Base-by-base conservation (phyloP, 2,113 vertebrate genomes). In the Grantiella picta region DNA sequence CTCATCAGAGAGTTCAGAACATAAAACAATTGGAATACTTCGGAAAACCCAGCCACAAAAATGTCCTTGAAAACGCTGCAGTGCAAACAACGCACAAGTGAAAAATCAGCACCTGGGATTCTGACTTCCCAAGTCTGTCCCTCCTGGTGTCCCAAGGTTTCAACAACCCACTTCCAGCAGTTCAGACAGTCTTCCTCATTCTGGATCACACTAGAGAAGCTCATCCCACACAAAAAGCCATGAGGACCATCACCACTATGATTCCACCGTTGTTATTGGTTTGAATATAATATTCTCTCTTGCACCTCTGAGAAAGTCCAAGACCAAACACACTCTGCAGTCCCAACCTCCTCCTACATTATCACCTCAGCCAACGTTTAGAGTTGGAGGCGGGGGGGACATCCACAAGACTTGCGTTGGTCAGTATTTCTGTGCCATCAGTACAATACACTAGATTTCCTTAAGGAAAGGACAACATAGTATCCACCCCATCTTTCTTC, bases 311-410 rank as follows among this genome's bases (percentile, higher is more conserved):
- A 82, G 66, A 44, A 4, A 21, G 25, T 76, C 83, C 45, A 77
- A 75, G 57, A 66, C 8, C 53, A 84, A 85, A 68, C 6, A 70
- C 24, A 15, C 17, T 60, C 27, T 68, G 19, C 70, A 79, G 45
- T 60, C 29, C 16, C 14, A 33, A n/a, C 6, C 11, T 63, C 73
- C 29, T 81, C 1, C 1, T 18, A 35, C 15, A 7, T 16, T 53
- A 52, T 18, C 53, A 38, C 21, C 10, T 75, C 50, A 47, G n/a
- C 12, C 3, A 1, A 27, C 0, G 0, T 1, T 5, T 38, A 54
- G 24, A 38, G 28, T 4, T 10, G 14, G 9, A n/a, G n/a, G n/a
- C n/a, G 21, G 12, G 28, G 4, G 13, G 29, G 4, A n/a, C 31
- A 68, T 19, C 12, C 38, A 40, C 13, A 63, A 59, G 47, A 86